Evolutionary conservation across 2,113 vertebrate genomes (phyloP).

Genomic region (Cyanoderma ruficeps): DNA sequence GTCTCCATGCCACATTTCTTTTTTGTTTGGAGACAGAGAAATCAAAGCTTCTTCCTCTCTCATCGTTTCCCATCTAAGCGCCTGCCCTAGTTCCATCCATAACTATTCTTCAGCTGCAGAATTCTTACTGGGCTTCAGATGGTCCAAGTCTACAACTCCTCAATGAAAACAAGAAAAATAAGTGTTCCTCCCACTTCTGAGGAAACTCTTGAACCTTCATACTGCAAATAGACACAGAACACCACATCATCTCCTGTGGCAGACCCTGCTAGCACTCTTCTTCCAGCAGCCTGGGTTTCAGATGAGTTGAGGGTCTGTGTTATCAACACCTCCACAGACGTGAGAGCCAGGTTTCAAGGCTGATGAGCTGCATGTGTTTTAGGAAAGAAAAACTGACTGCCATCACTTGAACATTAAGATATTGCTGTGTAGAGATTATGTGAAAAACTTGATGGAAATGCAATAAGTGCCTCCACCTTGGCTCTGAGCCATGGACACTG

Average conservation of each 20-base stretch:
- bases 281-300: not conserved
- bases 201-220: not conserved
- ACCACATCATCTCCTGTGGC: not conserved
- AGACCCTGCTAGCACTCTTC: not conserved
- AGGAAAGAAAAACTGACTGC: not conserved
- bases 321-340: not conserved
- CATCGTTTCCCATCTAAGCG: rapidly evolving
- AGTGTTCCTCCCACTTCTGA: not conserved
- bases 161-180: not conserved
- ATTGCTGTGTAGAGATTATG: not conserved
- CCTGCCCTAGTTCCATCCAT: not conserved
- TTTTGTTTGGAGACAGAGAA: not conserved
- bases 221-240: not conserved
- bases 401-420: not conserved
- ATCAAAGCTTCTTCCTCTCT: not conserved
- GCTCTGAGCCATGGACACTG: not conserved
- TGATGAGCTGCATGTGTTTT: not conserved
- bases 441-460: not conserved
- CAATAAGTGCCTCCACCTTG: not conserved
- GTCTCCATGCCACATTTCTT: not conserved
- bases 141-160: not conserved
- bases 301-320: not conserved
- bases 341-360: not conserved
- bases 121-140: not conserved
- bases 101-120: not conserved